phyloP scores from a whole-genome alignment of 2,797 vertebrate genomes.

The Eremophila alpestris region DNA sequence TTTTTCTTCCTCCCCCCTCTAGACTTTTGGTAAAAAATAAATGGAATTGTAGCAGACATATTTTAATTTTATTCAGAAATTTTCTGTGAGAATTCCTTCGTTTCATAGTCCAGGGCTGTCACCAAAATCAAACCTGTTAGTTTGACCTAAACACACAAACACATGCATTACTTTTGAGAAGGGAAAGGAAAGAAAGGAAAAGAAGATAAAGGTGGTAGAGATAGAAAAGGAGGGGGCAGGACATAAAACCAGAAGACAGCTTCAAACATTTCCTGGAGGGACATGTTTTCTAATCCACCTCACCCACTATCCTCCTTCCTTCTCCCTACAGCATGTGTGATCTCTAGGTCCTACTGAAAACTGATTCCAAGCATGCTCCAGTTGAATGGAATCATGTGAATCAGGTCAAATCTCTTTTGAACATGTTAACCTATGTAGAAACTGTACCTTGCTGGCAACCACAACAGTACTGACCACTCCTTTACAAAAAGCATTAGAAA shows the following conservation, averaged over 20 bases:
- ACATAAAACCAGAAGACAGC: neutral
- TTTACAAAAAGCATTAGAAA: neutral
- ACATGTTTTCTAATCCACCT: neutral
- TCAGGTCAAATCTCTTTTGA: neutral
- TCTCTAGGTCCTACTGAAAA: neutral
- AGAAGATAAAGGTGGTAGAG: neutral
- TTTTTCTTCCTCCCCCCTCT: rapidly evolving
- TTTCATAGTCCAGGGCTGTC: neutral
- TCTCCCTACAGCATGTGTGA: neutral
- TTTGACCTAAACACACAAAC: neutral
- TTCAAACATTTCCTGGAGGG: neutral
- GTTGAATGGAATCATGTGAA: neutral
- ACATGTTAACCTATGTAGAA: neutral
- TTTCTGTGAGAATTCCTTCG: neutral
- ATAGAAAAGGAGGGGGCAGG: neutral
- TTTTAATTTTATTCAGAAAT: neutral
- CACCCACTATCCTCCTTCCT: neutral
- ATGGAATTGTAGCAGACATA: neutral
- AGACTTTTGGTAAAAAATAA: neutral
- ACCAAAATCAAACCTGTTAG: neutral
- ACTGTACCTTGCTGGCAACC: neutral
- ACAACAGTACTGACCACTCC: neutral
- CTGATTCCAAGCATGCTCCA: neutral
- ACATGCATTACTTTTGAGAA: neutral
- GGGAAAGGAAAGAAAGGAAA: neutral